Percentiles rank a stretch among this genome's conserved stretches.
phyloP scores from a whole-genome alignment of 2,113 vertebrate genomes.

The Percina caprodes region DNA sequence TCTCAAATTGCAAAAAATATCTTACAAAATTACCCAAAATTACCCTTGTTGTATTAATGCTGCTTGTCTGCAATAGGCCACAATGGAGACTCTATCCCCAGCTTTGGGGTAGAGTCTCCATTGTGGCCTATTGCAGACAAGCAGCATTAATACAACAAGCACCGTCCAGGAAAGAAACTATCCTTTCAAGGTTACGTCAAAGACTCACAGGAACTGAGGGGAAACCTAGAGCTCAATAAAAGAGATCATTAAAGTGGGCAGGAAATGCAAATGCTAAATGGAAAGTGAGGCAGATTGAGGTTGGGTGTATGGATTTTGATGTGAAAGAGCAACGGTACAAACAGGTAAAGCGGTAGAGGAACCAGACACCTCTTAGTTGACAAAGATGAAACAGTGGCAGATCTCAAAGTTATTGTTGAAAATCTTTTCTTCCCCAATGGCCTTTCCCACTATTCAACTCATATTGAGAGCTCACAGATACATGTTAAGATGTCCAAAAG shows the following conservation, averaged over 20 bases:
- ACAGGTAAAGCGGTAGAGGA: too few species aligned
- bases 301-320: too few species aligned
- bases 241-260: neutral
- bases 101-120: slow-evolving; percentile 1
- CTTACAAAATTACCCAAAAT: too few species aligned
- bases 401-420: neutral
- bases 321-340: too few species aligned
- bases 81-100: too few species aligned
- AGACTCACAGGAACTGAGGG: neutral
- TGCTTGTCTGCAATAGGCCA: too few species aligned
- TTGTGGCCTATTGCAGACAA: neutral
- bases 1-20: too few species aligned
- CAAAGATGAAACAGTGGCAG: neutral
- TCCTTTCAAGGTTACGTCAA: neutral
- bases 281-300: neutral
- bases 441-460: too few species aligned
- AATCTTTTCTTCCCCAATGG: too few species aligned
- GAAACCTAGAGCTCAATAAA: neutral
- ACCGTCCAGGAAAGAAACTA: neutral
- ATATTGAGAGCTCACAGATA: too few species aligned
- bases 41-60: too few species aligned
- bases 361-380: neutral
- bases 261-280: neutral
- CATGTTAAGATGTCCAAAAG: too few species aligned
- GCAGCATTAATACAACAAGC: neutral